Conservation (phyloP, 2,113 vertebrate genomes). For the Mustelus asterias region DNA sequence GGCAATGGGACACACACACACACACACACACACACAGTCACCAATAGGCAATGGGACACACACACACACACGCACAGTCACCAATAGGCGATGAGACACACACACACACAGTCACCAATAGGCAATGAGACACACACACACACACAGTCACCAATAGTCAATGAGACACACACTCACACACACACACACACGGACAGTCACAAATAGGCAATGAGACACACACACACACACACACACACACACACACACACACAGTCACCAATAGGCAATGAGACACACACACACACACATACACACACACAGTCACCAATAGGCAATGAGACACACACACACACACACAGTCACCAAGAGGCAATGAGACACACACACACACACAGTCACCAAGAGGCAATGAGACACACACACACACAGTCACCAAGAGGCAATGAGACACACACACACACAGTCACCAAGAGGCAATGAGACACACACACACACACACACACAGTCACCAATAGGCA, state of each 20-base stretch:
- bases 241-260: not conserved
- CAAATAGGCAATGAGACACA: not conserved
- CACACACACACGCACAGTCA: not conserved
- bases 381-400: no score
- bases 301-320: not conserved
- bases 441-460: no score
- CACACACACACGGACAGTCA: not conserved
- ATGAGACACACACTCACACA: not conserved
- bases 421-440: no score
- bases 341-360: not conserved
- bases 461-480: no score
- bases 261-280: not conserved
- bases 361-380: no score
- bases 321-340: not conserved
- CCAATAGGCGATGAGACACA: not conserved
- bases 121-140: no score
- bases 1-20: no score
- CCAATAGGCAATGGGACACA: not conserved
- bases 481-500: not conserved
- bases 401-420: not conserved
- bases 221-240: no score
- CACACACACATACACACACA: not conserved
- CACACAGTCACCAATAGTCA: no score
- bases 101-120: no score
- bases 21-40: no score